Evolutionary conservation across 2,113 vertebrate species (phyloP).

Genomic region (Silurus asotus): DNA sequence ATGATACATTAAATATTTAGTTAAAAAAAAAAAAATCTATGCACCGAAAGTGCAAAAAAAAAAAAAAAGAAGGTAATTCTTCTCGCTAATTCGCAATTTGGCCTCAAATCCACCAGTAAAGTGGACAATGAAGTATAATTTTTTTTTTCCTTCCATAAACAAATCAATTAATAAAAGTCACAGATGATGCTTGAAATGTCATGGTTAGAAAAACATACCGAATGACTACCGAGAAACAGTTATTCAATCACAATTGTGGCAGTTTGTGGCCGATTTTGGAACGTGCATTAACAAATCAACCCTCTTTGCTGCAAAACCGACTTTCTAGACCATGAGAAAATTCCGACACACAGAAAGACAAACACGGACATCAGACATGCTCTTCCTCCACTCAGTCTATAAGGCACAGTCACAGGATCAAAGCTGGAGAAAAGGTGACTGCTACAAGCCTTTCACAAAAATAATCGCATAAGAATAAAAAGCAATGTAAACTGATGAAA

Average conservation of each 20-base stretch:
- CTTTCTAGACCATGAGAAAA: constrained; percentile 29
- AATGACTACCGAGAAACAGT: neutral
- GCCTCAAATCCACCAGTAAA: constrained; percentile 22
- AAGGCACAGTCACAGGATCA: constrained; percentile 54
- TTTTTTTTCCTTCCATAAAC: neutral
- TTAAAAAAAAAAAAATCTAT: constrained; percentile 51
- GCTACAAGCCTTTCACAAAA: constrained; percentile 48
- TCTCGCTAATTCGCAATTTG: constrained; percentile 27
- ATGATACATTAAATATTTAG: constrained; percentile 60
- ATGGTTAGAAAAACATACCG: neutral
- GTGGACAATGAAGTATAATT: constrained; percentile 20
- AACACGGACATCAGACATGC: constrained; percentile 29
- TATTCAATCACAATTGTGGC: constrained; percentile 19
- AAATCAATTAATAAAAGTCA: constrained; percentile 36
- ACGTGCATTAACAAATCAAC: constrained; percentile 1
- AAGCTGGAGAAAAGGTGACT: constrained; percentile 46
- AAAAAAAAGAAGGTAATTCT: constrained; percentile 6
- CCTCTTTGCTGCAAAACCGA: constrained; percentile 22
- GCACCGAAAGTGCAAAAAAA: constrained; percentile 28
- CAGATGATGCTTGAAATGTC: constrained; percentile 6
- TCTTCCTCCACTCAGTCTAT: constrained; percentile 44
- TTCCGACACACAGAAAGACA: constrained; percentile 27
- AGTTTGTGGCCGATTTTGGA: constrained; percentile 18
- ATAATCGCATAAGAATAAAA: constrained; percentile 15
- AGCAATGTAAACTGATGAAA: neutral